phyloP scores from a whole-genome alignment of 2,888 invertebrate species.

The Phymatocera aterrima region DNA sequence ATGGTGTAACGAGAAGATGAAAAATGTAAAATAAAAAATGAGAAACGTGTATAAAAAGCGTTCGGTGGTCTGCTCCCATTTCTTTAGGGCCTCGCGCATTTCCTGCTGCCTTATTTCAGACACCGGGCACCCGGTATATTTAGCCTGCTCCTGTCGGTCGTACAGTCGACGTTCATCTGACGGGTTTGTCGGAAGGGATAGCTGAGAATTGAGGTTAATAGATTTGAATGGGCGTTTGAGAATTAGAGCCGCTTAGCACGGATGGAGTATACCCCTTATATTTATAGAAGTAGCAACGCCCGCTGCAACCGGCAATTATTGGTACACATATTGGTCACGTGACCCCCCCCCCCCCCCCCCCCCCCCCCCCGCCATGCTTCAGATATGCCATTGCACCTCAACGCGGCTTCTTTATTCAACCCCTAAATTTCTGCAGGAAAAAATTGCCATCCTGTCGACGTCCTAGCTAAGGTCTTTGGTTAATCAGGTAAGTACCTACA shows the following conservation, averaged over 20 bases:
- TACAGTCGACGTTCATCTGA: constrained; percentile 14
- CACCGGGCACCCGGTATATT: constrained; percentile 32
- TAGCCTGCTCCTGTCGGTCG: constrained; percentile 26
- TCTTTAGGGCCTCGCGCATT: background rate
- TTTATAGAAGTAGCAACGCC: constrained; percentile 41
- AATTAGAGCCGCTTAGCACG: constrained; percentile 35
- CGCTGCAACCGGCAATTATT: constrained; percentile 20
- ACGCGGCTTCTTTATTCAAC: too few relatives aligned
- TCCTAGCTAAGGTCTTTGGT: too few relatives aligned
- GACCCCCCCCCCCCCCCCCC: too few relatives aligned
- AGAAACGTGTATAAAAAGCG: background rate
- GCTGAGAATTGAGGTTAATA: constrained; percentile 45
- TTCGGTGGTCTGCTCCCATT: constrained; percentile 1
- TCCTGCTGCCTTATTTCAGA: constrained; percentile 8
- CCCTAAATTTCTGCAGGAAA: too few relatives aligned
- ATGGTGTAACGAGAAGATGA: background rate
- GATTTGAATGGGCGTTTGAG: constrained; percentile 38
- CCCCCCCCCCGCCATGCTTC: too few relatives aligned
- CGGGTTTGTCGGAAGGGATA: constrained; percentile 40
- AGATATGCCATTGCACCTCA: too few relatives aligned
- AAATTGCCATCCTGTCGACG: too few relatives aligned
- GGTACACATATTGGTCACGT: background rate
- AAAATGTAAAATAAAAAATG: background rate
- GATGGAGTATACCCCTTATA: constrained; percentile 24
- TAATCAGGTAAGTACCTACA: too few relatives aligned